These are phyloP conservation scores for Aphelinus atriplicis DNA, from an alignment of 1,140 invertebrate genomes.

Conservation along the genomic window DNA sequence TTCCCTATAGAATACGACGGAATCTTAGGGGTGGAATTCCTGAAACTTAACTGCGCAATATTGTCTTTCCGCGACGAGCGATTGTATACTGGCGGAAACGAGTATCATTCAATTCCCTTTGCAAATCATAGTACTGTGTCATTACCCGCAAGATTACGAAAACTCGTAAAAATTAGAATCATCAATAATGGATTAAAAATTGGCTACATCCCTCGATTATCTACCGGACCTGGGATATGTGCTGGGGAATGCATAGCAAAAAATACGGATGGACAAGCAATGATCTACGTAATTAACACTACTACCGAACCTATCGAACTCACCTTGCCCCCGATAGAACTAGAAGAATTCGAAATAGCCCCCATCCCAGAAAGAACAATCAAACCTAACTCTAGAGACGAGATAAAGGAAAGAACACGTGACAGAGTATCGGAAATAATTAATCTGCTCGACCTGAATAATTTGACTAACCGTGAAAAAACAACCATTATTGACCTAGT, in stretches of 20 bases:
- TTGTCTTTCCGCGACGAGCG: neutral
- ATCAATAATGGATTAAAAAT: neutral
- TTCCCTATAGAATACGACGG: slow-evolving; percentile 25
- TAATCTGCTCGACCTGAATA: no score
- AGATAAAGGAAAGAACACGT: no score
- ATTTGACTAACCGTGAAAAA: no score
- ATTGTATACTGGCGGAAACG: neutral
- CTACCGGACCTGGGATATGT: neutral
- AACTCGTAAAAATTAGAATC: neutral
- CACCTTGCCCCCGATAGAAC: no score
- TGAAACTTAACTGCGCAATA: neutral
- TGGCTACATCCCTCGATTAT: neutral
- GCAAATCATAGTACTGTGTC: no score
- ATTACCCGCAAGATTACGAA: neutral
- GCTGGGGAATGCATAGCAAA: neutral
- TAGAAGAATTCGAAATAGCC: no score
- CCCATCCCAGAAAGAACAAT: no score
- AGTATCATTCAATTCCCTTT: no score
- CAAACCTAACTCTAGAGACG: no score
- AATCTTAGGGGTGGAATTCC: neutral
- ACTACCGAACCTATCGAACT: no score
- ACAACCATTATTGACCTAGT: slow-evolving; percentile 1
- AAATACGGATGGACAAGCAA: neutral
- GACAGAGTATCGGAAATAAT: no score
- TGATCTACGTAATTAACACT: no score